Conservation (phyloP, 2,113 vertebrate genomes). For the Ploceus nigricollis region DNA sequence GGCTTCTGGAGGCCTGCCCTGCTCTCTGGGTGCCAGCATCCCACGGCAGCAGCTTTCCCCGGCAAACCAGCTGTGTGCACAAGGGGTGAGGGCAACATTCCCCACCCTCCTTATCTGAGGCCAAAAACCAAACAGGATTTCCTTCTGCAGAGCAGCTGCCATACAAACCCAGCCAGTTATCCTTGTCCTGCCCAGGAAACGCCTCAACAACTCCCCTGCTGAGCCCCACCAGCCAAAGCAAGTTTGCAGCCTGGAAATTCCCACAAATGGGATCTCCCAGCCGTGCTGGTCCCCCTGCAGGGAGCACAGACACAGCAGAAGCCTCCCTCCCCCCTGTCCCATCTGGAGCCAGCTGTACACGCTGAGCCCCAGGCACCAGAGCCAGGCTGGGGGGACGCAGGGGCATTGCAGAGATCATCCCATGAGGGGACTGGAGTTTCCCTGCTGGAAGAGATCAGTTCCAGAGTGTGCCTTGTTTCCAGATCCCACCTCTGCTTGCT, state of each 20-base stretch:
- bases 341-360: background rate
- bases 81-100: background rate
- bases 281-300: rapidly evolving
- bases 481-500: background rate
- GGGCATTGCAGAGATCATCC: background rate
- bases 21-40: background rate
- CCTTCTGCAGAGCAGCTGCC: background rate
- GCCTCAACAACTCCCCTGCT: background rate
- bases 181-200: background rate
- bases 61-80: background rate
- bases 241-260: background rate
- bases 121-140: background rate
- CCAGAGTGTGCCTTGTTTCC: background rate
- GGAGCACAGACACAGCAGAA: background rate
- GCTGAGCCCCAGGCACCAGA: background rate
- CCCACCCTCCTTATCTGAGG: constrained; percentile 14
- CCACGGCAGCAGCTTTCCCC: background rate
- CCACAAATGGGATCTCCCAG: rapidly evolving
- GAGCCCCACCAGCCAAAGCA: background rate
- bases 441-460: background rate
- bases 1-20: background rate
- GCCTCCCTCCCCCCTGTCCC: background rate
- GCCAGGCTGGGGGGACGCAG: background rate
- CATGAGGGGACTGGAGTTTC: background rate
- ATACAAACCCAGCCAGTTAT: background rate